Percentiles rank a stretch among this genome's conserved stretches.
phyloP scores from a whole-genome alignment of 2,113 vertebrate genomes.

The Passer montanus region DNA sequence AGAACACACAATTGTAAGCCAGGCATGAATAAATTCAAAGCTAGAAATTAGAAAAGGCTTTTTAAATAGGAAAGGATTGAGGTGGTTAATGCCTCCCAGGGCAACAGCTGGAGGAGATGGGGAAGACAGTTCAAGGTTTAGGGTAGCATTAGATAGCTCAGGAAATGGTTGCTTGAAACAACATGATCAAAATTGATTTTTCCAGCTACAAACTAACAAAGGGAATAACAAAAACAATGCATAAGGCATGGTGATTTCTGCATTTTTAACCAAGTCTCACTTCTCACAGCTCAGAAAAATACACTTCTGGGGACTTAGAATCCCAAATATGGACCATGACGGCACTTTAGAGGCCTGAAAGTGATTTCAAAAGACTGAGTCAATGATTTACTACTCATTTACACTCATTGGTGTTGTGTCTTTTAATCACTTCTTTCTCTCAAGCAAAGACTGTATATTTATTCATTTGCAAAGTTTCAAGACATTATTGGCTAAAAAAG shows the following conservation, averaged over 20 bases:
- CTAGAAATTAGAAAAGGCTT: constrained; percentile 4
- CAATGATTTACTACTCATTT: constrained; percentile 18
- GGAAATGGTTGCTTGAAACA: background rate
- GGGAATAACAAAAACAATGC: background rate
- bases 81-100: background rate
- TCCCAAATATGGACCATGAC: background rate
- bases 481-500: constrained; percentile 26
- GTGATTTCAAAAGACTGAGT: background rate
- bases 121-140: background rate
- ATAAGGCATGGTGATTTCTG: background rate
- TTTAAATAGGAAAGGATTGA: background rate
- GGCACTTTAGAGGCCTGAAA: constrained; percentile 11
- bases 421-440: constrained; percentile 31
- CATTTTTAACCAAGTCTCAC: background rate
- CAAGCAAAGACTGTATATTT: constrained; percentile 4
- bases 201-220: background rate
- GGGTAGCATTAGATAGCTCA: background rate
- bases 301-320: background rate
- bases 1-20: background rate
- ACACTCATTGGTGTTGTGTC: background rate
- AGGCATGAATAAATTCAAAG: background rate
- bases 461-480: constrained; percentile 18
- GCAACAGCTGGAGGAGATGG: background rate
- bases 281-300: background rate
- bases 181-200: background rate